Base-by-base conservation (phyloP, 2,797 vertebrate genomes). In the Coranthus polyacanthus region DNA sequence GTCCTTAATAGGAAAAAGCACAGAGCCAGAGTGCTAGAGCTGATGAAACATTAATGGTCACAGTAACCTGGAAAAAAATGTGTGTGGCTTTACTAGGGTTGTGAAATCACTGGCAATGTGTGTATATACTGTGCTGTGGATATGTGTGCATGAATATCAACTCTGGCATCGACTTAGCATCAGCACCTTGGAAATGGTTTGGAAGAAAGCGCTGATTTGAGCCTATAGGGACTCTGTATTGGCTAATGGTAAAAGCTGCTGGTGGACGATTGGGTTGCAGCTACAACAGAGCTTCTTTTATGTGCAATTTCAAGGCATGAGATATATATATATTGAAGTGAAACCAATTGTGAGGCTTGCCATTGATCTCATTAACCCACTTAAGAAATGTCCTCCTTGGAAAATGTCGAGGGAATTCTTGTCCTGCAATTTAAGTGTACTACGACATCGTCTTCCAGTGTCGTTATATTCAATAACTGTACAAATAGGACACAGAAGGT, bases 331-430 rank as follows among this genome's bases (percentile, higher is more conserved):
- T 54, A 88, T 89, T 71, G 81, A 79, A 82, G 46, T 47, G 47
- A 84, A 89, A 74, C 75, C 66, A 86, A 72, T 75, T 70, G 73
- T 69, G 62, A 55, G 41, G 59, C 67, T 68, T 61, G 11, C 60
- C 83, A 91, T 89, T 84, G 89, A 91, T 92, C 74, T 92, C 86
- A 92, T 92, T 92, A 92, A 83, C 88, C 89, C 72, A 82, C 84
- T 89, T 90, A 37, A 72, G 50, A 79, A 81, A 62, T 68, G 61
- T 68, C 54, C 58, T 61, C 75, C 50, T 83, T 69, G 44, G 52
- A 60, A 54, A 56, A 69, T 57, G 51, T 66, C 71, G 0, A 64
- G 87, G 83, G 76, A 88, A 84, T 88, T 86, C 67, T 69, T 82
- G 84, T 39, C 79, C 79, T 86, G 70, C 75, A 86, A 87, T 78